These are phyloP conservation scores for Urechis unicinctus DNA, from an alignment of 2,888 invertebrate genomes.

Conservation along the genomic window DNA sequence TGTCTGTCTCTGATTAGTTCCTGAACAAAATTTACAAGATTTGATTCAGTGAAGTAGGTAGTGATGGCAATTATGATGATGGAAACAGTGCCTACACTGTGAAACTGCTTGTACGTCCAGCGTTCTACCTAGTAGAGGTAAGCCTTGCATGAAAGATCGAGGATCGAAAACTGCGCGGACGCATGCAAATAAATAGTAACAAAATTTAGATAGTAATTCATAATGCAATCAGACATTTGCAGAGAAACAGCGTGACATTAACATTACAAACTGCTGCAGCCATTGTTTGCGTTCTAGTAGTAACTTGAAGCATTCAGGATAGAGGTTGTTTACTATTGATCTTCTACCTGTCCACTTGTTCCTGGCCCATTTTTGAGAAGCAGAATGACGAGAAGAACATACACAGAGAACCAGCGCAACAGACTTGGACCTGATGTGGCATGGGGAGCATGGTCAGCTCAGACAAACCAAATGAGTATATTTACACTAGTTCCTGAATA, in stretches of 20 bases:
- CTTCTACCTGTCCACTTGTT: constrained; percentile 68
- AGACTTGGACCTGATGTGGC: constrained; percentile 62
- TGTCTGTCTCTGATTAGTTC: too few relatives aligned
- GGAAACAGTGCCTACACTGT: constrained; percentile 32
- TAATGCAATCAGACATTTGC: too few relatives aligned
- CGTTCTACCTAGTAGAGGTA: constrained; percentile 28
- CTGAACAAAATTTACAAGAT: not conserved
- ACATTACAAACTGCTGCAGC: too few relatives aligned
- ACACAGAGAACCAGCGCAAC: constrained; percentile 80
- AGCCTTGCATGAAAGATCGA: constrained; percentile 30
- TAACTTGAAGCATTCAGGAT: too few relatives aligned
- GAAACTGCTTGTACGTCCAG: constrained; percentile 23
- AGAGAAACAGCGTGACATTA: too few relatives aligned
- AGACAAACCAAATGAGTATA: too few relatives aligned
- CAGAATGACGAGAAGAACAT: constrained; percentile 85
- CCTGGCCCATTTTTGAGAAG: constrained; percentile 88
- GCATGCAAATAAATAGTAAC: too few relatives aligned
- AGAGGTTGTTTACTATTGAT: too few relatives aligned
- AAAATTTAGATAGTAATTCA: too few relatives aligned
- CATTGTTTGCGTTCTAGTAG: too few relatives aligned
- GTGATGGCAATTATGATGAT: not conserved
- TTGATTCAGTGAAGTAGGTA: not conserved
- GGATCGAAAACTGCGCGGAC: constrained; percentile 14
- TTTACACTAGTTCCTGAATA: too few relatives aligned
- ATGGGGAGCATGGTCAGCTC: too few relatives aligned